Evolutionary conservation across 2,797 vertebrate species (phyloP).

Genomic region (Halcyon smyrnensis): DNA sequence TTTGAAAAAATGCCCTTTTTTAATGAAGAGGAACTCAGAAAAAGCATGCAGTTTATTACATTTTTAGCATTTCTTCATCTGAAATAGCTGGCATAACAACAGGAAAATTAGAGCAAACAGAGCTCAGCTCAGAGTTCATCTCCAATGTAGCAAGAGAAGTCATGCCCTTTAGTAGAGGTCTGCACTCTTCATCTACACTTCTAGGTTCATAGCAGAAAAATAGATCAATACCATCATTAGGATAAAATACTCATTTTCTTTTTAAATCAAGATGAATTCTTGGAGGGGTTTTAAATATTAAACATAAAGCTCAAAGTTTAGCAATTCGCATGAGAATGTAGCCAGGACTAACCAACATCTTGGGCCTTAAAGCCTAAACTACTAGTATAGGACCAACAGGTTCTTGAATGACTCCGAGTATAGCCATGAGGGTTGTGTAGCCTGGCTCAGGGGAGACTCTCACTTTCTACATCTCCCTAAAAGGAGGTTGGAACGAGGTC

Average conservation of each 20-base stretch:
- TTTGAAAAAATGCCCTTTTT: neutral
- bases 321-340: neutral
- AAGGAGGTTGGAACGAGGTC: too few species aligned
- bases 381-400: neutral
- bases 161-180: neutral
- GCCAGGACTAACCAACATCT: neutral
- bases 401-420: neutral
- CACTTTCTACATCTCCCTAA: too few species aligned
- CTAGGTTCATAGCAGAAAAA: neutral
- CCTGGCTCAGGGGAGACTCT: neutral
- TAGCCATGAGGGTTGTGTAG: neutral
- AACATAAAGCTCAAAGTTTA: neutral
- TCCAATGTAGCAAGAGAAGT: neutral
- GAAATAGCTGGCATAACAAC: neutral
- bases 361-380: neutral
- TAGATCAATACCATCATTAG: neutral
- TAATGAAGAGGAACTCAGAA: neutral
- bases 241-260: neutral
- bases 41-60: neutral
- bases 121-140: neutral
- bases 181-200: neutral
- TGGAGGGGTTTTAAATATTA: neutral
- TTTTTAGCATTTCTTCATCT: neutral
- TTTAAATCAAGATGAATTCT: neutral
- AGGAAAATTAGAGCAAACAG: neutral